Percentiles rank a stretch among this genome's conserved stretches.
Conservation (phyloP, 2,113 vertebrate species). For the Oncorhynchus tshawytscha region DNA sequence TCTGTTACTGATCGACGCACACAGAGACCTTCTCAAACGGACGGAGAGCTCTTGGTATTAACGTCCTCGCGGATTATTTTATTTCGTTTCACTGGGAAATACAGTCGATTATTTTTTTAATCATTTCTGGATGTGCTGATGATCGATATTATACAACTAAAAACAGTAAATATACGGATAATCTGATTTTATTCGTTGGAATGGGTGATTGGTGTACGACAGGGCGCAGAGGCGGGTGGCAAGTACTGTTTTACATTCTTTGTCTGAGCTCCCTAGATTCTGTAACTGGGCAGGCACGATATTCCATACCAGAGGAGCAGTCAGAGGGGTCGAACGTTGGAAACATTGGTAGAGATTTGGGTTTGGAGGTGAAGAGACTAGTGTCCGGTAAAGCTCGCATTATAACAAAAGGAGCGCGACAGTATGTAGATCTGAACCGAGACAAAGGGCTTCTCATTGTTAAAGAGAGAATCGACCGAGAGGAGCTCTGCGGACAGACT, state of each 20-base stretch:
- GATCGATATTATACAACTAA: background rate
- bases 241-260: background rate
- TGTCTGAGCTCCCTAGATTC: background rate
- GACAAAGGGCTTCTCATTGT: conserved; percentile 32
- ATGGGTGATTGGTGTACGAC: background rate
- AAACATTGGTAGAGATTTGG: conserved; percentile 10
- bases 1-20: too few relatives aligned
- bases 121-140: background rate
- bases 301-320: conserved; percentile 30
- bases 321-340: conserved; percentile 17
- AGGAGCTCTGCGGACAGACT: conserved; percentile 20
- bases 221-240: background rate
- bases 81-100: background rate
- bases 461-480: conserved; percentile 28
- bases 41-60: too few relatives aligned
- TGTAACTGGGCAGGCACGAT: conserved; percentile 22
- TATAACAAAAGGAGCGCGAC: background rate
- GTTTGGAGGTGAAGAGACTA: conserved; percentile 1
- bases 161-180: background rate
- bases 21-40: too few relatives aligned
- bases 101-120: background rate
- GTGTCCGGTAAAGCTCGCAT: background rate
- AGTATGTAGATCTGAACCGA: conserved; percentile 22
- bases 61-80: too few relatives aligned
- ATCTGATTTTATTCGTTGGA: background rate